Conservation (phyloP, 1,140 invertebrate genomes). For the Trichomalopsis sarcophagae region DNA sequence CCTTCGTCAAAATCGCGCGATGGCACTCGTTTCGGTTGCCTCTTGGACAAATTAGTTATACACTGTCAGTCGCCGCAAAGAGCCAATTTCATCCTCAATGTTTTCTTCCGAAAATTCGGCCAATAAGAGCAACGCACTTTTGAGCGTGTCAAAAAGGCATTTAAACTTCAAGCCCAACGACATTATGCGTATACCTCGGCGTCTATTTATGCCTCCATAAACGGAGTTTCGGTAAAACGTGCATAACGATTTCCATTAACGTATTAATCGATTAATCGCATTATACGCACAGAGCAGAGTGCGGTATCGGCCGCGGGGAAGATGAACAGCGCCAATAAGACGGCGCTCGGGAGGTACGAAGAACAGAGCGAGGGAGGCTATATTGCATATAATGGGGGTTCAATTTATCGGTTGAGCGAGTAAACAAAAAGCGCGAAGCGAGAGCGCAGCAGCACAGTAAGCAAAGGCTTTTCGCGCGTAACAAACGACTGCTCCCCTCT, state of each 20-base stretch:
- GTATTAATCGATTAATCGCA: constrained; percentile 29
- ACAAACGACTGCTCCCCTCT: background rate
- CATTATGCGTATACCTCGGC: too few species aligned
- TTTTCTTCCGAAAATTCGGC: too few species aligned
- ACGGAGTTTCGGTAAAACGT: background rate
- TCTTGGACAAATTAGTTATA: too few species aligned
- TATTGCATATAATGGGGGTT: background rate
- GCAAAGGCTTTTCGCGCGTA: constrained; percentile 5
- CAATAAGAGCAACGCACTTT: too few species aligned
- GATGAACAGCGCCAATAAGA: background rate
- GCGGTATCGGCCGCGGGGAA: background rate
- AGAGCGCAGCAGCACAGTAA: background rate
- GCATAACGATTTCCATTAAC: constrained; percentile 21
- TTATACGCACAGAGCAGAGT: background rate
- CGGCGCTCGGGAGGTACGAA: background rate
- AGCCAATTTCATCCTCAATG: too few species aligned
- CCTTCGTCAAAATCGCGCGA: background rate
- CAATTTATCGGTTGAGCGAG: constrained; percentile 11
- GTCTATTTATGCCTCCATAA: too few species aligned
- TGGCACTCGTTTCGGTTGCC: too few species aligned
- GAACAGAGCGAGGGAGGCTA: background rate
- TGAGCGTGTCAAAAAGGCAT: too few species aligned
- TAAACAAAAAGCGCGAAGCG: constrained; percentile 5
- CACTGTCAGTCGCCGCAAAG: too few species aligned
- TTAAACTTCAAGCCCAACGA: too few species aligned